Evolutionary conservation across 2,797 vertebrate species (phyloP), one percentile per base, ranked within the genome.

Genomic region (Synanceia verrucosa): DNA sequence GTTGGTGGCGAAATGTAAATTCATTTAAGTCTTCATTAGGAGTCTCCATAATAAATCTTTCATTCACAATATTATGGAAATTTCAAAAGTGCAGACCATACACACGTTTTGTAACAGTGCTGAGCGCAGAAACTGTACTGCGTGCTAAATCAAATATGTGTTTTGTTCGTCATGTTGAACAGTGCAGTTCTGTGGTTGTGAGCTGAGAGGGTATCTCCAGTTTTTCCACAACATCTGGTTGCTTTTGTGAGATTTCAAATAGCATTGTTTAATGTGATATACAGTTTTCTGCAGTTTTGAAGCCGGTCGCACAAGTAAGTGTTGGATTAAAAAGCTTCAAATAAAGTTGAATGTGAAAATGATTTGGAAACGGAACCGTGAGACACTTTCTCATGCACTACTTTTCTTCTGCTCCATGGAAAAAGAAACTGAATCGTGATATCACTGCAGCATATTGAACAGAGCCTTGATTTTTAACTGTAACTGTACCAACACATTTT

Each of bases 141-240:
- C 12, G 18, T 34, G 18, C 18, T 41, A 46, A 64, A 80, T 70
- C 9, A 70, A 52, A 76, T 65, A 68, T 56, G 36, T 39, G 48
- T 79, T 70, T 58, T 18, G 59, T 51, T 67, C 47, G 33, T 82
- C 48, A 41, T 64, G 55, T 26, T 65, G 41, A 66, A 69, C 55
- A 31, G 62, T 39, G 34, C 52, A 39, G 57, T 26, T 43, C 34
- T 73, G 76, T n/a, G 64, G 73, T 44, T 24, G 28, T 14, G 64
- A 62, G 70, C 59, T 26, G 60, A 73, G 56, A 77, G 23, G 23
- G 44, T 65, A 68, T 77, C 61, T 76, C 21, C 37, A 29, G 48
- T 43, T 62, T 66, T 62, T 62, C 61, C 37, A 18, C 31, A 62
- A 69, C 70, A 81, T 79, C 70, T 76, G 73, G 57, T 71, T 46